phyloP scores from a whole-genome alignment of 2,888 invertebrate species.

The Dermolepida albohirtum region DNA sequence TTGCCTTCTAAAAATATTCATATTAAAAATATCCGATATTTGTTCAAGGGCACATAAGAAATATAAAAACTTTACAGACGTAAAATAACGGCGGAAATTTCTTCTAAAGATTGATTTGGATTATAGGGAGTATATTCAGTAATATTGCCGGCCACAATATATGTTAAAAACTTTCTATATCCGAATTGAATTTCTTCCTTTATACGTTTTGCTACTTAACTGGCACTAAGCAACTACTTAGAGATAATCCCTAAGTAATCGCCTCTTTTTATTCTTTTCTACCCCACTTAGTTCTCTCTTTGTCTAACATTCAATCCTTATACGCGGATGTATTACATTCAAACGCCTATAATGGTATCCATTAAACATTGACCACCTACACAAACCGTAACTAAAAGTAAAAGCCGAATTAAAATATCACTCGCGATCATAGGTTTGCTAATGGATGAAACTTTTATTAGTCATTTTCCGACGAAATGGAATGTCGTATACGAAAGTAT shows the following conservation, averaged over 20 bases:
- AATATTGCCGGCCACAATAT: no score
- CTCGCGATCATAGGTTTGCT: constrained; percentile 53
- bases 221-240: constrained; percentile 53
- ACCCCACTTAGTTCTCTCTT: constrained; percentile 27
- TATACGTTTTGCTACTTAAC: constrained; percentile 52
- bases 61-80: no score
- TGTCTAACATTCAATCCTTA: constrained; percentile 47
- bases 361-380: constrained; percentile 56
- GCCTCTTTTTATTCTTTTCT: constrained; percentile 41
- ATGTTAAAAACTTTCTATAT: no score
- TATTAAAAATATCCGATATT: no score
- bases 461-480: constrained; percentile 38
- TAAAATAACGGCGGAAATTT: no score
- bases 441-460: constrained; percentile 53
- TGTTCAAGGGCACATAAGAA: no score
- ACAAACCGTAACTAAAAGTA: constrained; percentile 52
- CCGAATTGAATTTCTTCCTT: constrained; percentile 4
- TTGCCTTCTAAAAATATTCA: no score
- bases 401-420: constrained; percentile 57
- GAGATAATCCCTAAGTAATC: constrained; percentile 48
- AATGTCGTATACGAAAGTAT: no score
- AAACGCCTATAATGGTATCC: constrained; percentile 56
- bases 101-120: no score
- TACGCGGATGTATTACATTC: constrained; percentile 46
- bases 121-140: no score